Evolutionary conservation across 2,888 invertebrate genomes (phyloP).

Genomic region (Trimorus sp.): DNA sequence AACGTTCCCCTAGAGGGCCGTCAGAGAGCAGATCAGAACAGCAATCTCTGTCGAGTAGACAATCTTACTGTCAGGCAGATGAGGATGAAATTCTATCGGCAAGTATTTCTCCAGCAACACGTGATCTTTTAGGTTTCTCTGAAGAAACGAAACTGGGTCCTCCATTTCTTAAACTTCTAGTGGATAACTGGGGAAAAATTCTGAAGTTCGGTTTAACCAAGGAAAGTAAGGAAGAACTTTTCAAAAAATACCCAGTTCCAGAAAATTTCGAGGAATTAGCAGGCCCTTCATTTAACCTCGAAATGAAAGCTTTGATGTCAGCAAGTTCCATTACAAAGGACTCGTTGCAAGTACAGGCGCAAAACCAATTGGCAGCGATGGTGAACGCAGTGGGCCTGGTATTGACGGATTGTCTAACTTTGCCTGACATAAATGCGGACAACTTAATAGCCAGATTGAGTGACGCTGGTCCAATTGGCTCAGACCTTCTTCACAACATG

Average conservation of each 20-base stretch:
- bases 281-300: constrained; percentile 13
- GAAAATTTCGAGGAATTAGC: constrained; percentile 10
- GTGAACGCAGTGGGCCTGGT: constrained; percentile 4
- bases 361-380: constrained; percentile 9
- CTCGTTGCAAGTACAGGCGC: constrained; percentile 5
- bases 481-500: constrained; percentile 4
- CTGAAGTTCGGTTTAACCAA: constrained; percentile 8
- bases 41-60: too few relatives aligned
- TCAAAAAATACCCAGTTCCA: constrained; percentile 25
- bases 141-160: not conserved
- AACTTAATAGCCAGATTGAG: constrained; percentile 6
- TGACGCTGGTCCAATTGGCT: constrained; percentile 20
- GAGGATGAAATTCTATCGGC: too few relatives aligned
- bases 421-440: not conserved
- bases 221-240: not conserved
- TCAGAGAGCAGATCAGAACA: not conserved
- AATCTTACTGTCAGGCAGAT: too few relatives aligned
- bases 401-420: too few relatives aligned
- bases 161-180: not conserved
- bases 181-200: constrained; percentile 7
- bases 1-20: constrained; percentile 15
- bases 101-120: too few relatives aligned
- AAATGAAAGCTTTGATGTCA: constrained; percentile 24
- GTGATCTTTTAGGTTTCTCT: too few relatives aligned
- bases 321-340: constrained; percentile 26